Percentiles rank a stretch among this genome's conserved stretches.
Evolutionary conservation across 2,888 invertebrate species (phyloP).

Genomic region (Griposia aprilina): DNA sequence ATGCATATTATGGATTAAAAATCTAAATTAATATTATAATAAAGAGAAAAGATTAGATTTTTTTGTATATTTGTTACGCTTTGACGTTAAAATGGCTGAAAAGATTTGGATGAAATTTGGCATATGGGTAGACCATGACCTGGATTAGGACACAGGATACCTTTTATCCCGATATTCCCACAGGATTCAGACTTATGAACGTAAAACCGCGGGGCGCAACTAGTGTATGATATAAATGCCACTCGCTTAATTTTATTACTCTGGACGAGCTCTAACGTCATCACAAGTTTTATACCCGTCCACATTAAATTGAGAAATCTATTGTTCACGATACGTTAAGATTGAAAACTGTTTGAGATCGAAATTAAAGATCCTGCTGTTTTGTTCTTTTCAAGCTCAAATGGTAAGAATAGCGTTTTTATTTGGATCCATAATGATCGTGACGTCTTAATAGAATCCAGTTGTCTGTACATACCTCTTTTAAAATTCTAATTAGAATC

Average conservation of each 20-base stretch:
- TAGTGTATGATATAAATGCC: neutral
- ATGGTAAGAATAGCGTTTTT: neutral
- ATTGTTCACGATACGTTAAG: conserved; percentile 19
- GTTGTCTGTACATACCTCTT: neutral
- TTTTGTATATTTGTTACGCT: too few species aligned
- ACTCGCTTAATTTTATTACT: neutral
- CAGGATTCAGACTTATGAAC: too few species aligned
- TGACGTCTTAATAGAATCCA: neutral
- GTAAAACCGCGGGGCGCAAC: too few species aligned
- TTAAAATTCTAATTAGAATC: neutral
- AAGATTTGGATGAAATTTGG: too few species aligned
- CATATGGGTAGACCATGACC: too few species aligned
- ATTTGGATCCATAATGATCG: neutral
- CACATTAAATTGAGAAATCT: conserved; percentile 49
- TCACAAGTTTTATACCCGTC: conserved; percentile 29
- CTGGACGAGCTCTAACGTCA: neutral
- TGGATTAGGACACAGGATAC: too few species aligned
- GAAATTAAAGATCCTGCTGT: conserved; percentile 6
- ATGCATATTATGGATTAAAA: too few species aligned
- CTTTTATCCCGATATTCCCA: too few species aligned
- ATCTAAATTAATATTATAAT: too few species aligned
- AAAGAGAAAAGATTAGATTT: too few species aligned
- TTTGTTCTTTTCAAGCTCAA: neutral
- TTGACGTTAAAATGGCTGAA: too few species aligned
- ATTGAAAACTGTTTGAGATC: conserved; percentile 27